These are phyloP conservation scores for Neosilurus hyrtlii DNA, from an alignment of 2,797 vertebrate species.

Conservation along the genomic window DNA sequence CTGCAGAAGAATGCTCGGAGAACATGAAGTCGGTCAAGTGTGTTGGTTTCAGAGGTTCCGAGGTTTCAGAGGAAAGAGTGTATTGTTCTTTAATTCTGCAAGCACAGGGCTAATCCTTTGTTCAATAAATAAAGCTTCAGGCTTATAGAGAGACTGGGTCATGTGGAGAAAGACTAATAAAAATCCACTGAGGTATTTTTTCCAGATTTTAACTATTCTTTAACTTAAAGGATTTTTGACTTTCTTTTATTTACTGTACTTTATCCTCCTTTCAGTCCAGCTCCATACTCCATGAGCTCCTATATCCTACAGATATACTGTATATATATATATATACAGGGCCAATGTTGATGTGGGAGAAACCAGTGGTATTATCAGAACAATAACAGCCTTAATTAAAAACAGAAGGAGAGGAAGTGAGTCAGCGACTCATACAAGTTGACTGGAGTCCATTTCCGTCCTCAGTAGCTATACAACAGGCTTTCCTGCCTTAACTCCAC, in stretches of 20 bases:
- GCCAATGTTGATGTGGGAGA: slow-evolving; percentile 28
- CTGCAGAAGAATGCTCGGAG: background rate
- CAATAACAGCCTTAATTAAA: slow-evolving; percentile 42
- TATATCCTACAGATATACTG: no score
- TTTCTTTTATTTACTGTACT: slow-evolving; percentile 5
- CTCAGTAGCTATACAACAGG: slow-evolving; percentile 9
- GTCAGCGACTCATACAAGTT: slow-evolving; percentile 30
- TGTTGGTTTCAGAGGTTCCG: slow-evolving; percentile 28
- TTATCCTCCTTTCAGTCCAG: slow-evolving; percentile 6
- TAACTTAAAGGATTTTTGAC: background rate
- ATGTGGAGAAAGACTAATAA: slow-evolving; percentile 9
- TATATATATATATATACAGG: slow-evolving; percentile 8
- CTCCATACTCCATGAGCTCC: slow-evolving; percentile 17
- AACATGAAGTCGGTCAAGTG: background rate
- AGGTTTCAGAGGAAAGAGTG: slow-evolving; percentile 23
- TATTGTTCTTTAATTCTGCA: slow-evolving; percentile 43
- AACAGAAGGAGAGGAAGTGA: slow-evolving; percentile 28
- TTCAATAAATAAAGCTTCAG: slow-evolving; percentile 51
- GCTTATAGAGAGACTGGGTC: slow-evolving; percentile 17
- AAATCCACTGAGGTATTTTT: slow-evolving; percentile 11
- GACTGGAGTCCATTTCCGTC: slow-evolving; percentile 22
- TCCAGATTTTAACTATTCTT: slow-evolving; percentile 23
- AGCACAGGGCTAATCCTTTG: slow-evolving; percentile 30
- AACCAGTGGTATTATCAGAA: slow-evolving; percentile 38
- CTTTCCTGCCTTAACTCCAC: slow-evolving; percentile 5